These are phyloP conservation scores for Colostygia pectinataria DNA, from an alignment of 2,888 invertebrate species.

Conservation along the genomic window DNA sequence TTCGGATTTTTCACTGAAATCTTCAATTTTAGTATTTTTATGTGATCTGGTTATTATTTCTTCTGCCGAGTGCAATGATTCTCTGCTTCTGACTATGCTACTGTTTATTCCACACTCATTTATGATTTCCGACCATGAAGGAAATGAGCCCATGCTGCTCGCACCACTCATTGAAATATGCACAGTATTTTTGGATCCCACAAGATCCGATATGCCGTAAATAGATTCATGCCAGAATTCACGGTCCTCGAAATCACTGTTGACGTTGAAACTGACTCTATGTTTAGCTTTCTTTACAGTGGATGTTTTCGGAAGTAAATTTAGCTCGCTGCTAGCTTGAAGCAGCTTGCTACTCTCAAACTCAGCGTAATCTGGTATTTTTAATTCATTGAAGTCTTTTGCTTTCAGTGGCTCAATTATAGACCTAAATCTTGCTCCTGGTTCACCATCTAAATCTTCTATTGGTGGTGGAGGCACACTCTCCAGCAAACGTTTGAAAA, in stretches of 20 bases:
- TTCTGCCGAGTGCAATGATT: constrained; percentile 45
- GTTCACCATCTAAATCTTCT: constrained; percentile 40
- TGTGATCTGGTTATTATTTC: constrained; percentile 59
- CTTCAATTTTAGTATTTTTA: constrained; percentile 42
- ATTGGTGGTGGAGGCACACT: constrained; percentile 68
- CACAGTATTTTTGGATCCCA: constrained; percentile 22
- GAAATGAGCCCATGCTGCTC: constrained; percentile 38
- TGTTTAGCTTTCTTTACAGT: constrained; percentile 58
- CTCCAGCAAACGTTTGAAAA: constrained; percentile 59
- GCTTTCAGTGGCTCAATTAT: constrained; percentile 34
- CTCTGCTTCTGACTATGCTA: constrained; percentile 46
- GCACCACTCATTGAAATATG: constrained; percentile 30
- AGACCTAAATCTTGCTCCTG: constrained; percentile 25
- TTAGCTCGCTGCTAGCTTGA: constrained; percentile 39
- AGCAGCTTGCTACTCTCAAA: constrained; percentile 58
- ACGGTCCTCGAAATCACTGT: constrained; percentile 45
- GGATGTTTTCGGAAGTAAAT: constrained; percentile 50
- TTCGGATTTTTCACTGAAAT: constrained; percentile 48
- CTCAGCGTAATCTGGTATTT: constrained; percentile 61
- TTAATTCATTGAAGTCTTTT: constrained; percentile 51
- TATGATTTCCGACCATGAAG: constrained; percentile 68
- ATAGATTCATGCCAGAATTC: constrained; percentile 70
- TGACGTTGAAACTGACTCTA: constrained; percentile 55
- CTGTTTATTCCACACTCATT: constrained; percentile 51
- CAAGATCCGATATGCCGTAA: constrained; percentile 63